A percentile compares a stretch with the other conserved stretches of the same genome.
phyloP scores from a whole-genome alignment of 2,113 vertebrate species.

The Rhea pennata region DNA sequence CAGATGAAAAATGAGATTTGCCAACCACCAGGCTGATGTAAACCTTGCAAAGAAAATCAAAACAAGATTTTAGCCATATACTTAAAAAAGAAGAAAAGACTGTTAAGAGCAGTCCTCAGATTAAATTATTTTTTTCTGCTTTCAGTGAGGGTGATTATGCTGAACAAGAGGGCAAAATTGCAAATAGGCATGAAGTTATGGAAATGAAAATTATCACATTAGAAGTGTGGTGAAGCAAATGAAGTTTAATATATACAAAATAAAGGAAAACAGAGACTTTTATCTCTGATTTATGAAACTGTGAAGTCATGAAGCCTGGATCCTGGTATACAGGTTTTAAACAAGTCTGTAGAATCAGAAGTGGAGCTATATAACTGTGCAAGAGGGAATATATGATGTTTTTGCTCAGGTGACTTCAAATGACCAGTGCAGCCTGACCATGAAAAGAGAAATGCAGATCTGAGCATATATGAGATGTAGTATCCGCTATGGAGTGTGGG shows the following conservation, averaged over 20 bases:
- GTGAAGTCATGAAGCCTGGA: not conserved
- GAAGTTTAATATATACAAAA: not conserved
- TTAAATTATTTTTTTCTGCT: not conserved
- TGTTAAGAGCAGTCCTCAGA: not conserved
- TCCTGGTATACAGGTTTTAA: not conserved
- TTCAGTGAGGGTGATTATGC: not conserved
- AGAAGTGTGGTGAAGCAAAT: not conserved
- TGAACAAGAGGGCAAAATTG: not conserved
- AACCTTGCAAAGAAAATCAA: not conserved
- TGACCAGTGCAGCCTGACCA: not conserved
- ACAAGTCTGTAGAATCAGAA: not conserved
- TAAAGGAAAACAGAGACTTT: not conserved
- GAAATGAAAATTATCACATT: not conserved
- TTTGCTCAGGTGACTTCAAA: not conserved
- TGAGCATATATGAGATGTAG: not conserved
- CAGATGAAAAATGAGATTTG: not conserved
- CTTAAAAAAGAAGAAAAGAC: not conserved
- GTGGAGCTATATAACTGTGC: not conserved
- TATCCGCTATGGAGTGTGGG: not conserved
- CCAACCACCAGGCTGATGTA: not conserved
- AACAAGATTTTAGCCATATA: not conserved
- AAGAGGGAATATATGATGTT: not conserved
- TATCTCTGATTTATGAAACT: fast-evolving
- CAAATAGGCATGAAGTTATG: not conserved
- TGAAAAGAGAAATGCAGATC: not conserved